phyloP scores from a whole-genome alignment of 2,888 invertebrate genomes.

The Tetranychus truncatus region DNA sequence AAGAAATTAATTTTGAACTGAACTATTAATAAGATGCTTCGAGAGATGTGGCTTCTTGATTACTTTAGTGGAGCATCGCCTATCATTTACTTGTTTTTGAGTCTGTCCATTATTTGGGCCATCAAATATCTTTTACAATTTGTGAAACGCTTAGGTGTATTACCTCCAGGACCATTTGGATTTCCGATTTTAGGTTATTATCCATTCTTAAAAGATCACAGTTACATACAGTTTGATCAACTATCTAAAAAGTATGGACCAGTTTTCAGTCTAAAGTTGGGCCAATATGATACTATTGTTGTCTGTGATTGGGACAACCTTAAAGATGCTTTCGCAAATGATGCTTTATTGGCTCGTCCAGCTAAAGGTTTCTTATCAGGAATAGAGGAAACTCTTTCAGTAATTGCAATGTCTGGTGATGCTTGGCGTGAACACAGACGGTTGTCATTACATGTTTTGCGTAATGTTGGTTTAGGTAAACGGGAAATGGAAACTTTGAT shows the following conservation, averaged over 20 bases:
- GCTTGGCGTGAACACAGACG: not conserved
- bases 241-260: not conserved
- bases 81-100: too few species aligned
- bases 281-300: not conserved
- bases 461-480: not conserved
- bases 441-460: not conserved
- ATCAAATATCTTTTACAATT: not conserved
- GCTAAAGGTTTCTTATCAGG: not conserved
- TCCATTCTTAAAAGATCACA: not conserved
- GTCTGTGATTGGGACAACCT: not conserved
- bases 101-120: too few species aligned
- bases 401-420: not conserved
- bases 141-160: not conserved
- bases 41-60: too few species aligned
- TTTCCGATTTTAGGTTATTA: not conserved
- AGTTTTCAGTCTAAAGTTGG: not conserved
- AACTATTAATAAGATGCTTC: too few species aligned
- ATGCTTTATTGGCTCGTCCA: not conserved
- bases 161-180: not conserved
- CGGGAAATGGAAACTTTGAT: not conserved
- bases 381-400: not conserved
- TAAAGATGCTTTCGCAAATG: not conserved
- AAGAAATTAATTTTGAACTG: too few species aligned
- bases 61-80: too few species aligned
- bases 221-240: not conserved